phyloP scores from a whole-genome alignment of 2,797 vertebrate species.

The Rhinogobio ventralis region DNA sequence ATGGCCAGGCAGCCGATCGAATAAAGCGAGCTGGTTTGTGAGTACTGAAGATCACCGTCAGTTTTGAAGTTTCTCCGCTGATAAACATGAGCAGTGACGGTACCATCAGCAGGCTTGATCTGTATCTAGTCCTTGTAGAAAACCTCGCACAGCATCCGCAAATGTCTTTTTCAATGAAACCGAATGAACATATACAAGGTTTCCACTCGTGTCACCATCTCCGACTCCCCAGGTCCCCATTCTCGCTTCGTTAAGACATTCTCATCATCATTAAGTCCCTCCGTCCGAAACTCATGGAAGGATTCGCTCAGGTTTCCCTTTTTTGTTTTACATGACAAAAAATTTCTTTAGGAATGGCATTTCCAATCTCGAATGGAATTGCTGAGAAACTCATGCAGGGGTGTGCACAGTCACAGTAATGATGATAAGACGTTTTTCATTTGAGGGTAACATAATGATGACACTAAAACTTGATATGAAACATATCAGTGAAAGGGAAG shows the following conservation, averaged over 20 bases:
- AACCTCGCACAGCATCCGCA: conserved; percentile 71
- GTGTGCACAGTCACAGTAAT: conserved; percentile 94
- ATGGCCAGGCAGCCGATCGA: conserved; percentile 75
- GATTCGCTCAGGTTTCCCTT: conserved; percentile 72
- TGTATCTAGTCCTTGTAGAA: conserved; percentile 79
- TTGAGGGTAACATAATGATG: conserved; percentile 92
- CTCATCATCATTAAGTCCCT: conserved; percentile 71
- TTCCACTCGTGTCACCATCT: conserved; percentile 76
- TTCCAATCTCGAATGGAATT: conserved; percentile 92
- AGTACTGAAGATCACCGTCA: conserved; percentile 76
- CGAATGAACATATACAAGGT: conserved; percentile 83
- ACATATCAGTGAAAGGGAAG: conserved; percentile 95
- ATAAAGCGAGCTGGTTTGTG: conserved; percentile 77
- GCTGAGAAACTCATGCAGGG: conserved; percentile 98
- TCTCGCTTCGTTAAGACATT: conserved; percentile 70
- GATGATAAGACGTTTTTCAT: conserved; percentile 90
- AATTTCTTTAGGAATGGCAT: conserved; percentile 83
- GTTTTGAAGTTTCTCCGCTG: conserved; percentile 76
- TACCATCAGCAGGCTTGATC: conserved; percentile 80
- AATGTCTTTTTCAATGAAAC: conserved; percentile 75
- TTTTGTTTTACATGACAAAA: conserved; percentile 76
- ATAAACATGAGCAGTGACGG: conserved; percentile 78
- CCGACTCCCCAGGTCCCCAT: conserved; percentile 70
- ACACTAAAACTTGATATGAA: conserved; percentile 99
- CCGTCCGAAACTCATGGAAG: conserved; percentile 74